phyloP scores from a whole-genome alignment of 2,888 invertebrate genomes.

The Dryocosmus kuriphilus region DNA sequence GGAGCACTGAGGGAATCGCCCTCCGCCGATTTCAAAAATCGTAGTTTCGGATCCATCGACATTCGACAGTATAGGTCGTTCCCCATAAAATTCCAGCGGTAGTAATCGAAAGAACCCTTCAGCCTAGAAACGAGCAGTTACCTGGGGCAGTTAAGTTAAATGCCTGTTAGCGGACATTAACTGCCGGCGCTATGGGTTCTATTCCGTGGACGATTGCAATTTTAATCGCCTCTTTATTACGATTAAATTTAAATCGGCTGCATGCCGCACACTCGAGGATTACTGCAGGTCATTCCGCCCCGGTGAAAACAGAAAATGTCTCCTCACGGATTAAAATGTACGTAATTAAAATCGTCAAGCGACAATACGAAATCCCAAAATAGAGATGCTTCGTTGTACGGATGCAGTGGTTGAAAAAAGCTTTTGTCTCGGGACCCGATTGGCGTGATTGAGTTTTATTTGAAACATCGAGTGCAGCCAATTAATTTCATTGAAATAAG shows the following conservation, averaged over 20 bases:
- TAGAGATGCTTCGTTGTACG: slow-evolving; percentile 67
- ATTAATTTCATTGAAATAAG: slow-evolving; percentile 64
- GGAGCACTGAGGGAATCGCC: neutral
- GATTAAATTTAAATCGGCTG: slow-evolving; percentile 75
- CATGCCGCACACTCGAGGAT: slow-evolving; percentile 47
- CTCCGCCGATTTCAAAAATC: neutral
- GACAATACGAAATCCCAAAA: slow-evolving; percentile 69
- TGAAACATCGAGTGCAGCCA: slow-evolving; percentile 66
- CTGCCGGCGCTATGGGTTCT: slow-evolving; percentile 65
- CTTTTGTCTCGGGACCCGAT: slow-evolving; percentile 62
- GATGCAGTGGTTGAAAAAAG: slow-evolving; percentile 65
- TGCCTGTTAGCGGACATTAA: slow-evolving; percentile 77
- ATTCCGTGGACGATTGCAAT: slow-evolving; percentile 74
- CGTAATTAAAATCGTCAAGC: slow-evolving; percentile 73
- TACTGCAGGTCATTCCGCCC: slow-evolving; percentile 69
- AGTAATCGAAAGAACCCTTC: slow-evolving; percentile 76
- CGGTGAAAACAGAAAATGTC: slow-evolving; percentile 65
- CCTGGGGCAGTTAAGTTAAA: slow-evolving; percentile 76
- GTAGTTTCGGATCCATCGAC: neutral
- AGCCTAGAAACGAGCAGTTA: slow-evolving; percentile 76
- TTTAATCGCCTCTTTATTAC: slow-evolving; percentile 76
- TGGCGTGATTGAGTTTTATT: slow-evolving; percentile 71
- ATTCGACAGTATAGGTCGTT: slow-evolving; percentile 59
- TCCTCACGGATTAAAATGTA: slow-evolving; percentile 69
- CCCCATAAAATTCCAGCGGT: slow-evolving; percentile 72